These are phyloP conservation scores for Eira barbara DNA, from an alignment of 2,113 vertebrate genomes.

Conservation along the genomic window DNA sequence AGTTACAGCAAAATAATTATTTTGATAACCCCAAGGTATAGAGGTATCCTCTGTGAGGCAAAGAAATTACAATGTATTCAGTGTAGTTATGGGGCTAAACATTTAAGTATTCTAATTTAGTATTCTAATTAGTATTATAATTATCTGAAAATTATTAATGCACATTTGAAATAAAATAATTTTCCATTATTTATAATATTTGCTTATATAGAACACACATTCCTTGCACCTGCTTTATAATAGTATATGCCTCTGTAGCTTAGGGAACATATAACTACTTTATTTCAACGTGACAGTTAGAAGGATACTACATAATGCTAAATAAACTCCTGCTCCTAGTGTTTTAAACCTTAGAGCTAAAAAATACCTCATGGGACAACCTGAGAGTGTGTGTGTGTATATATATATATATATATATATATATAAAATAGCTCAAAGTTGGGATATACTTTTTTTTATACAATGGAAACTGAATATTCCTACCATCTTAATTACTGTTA, in stretches of 20 bases:
- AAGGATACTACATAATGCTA: background rate
- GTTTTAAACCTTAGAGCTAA: background rate
- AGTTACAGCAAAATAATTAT: background rate
- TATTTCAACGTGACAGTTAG: background rate
- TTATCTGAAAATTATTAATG: background rate
- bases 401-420: no score
- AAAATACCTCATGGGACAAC: background rate
- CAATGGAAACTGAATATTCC: background rate
- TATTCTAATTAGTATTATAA: background rate
- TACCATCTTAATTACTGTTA: background rate
- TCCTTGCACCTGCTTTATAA: background rate
- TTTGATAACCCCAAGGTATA: background rate
- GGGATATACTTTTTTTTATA: background rate
- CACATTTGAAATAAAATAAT: background rate
- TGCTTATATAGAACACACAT: background rate
- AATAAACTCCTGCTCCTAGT: background rate
- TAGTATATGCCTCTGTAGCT: background rate
- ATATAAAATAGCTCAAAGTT: background rate
- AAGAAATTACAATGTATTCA: background rate
- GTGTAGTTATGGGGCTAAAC: background rate
- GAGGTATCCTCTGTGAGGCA: background rate
- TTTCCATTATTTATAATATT: background rate
- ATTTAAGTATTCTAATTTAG: background rate
- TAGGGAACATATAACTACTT: background rate
- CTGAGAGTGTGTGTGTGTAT: background rate